phyloP scores from a whole-genome alignment of 2,113 vertebrate species.

The Prionailurus viverrinus region DNA sequence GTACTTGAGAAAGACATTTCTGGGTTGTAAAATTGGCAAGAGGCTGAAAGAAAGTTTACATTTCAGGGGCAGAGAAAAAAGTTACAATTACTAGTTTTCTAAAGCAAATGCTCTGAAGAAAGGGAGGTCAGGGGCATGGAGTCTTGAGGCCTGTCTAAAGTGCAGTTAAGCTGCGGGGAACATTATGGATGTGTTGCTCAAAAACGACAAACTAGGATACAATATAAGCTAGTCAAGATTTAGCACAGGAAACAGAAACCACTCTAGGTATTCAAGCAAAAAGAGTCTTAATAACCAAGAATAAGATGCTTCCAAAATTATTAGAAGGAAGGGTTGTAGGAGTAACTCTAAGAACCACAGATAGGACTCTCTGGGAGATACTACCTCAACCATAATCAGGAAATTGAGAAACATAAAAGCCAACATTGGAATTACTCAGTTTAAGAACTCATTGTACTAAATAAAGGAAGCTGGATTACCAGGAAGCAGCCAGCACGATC shows the following conservation, averaged over 20 bases:
- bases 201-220: background rate
- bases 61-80: background rate
- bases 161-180: background rate
- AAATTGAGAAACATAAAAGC: background rate
- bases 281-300: background rate
- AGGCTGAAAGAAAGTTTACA: background rate
- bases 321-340: background rate
- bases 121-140: no score
- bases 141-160: background rate
- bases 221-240: background rate
- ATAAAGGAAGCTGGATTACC: background rate
- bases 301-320: background rate
- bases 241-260: background rate
- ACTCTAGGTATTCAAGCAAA: background rate
- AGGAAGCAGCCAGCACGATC: accelerated
- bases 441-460: background rate
- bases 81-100: background rate
- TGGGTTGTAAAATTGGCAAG: background rate
- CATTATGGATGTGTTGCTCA: background rate
- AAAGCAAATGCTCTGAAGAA: background rate
- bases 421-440: background rate
- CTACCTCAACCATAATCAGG: background rate
- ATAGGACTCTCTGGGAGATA: background rate
- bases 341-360: background rate
- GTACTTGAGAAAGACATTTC: background rate